Base-by-base conservation (phyloP, 2,113 vertebrate species). In the Montifringilla adamsi region DNA sequence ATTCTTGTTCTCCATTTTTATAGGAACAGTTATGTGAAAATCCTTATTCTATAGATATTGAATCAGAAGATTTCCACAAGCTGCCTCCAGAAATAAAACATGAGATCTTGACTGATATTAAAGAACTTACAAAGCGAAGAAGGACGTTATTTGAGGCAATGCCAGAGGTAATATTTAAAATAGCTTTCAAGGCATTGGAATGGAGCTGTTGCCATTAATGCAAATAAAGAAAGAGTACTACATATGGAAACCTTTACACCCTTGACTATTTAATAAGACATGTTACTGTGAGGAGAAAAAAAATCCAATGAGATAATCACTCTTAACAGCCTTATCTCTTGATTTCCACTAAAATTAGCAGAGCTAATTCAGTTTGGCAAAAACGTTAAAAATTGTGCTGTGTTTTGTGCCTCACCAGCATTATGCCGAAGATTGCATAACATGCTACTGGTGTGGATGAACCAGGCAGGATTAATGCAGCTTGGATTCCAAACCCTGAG, bases 41-140 rank as follows among this genome's bases (percentile, higher is more conserved):
- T 89, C 98, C 98, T 52, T 97, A 98, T 84, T 98, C 99, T 13
- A 75, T 99, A 74, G 99, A 99, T 93, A 98, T 99, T 84, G 99
- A 99, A 93, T 99, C 99, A 8, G 99, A 99, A 94, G 98, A 99
- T 73, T 99, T 99, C 91, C 94, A 91, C 67, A 97, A 96, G 63
- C 95, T 99, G 47, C 99, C 99, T 69, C 98, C 97, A 11, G 99
- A 99, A 96, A 96, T 99, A 95, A 99, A 99, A 93, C 99, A 99
- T 6, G 99, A 99, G 94, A 99, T 99, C 41, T 97, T 99, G 77
- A 99, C 98, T 87, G 99, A 99, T 82, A 98, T 99, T 98, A 99
- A 99, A 84, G 99, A 99, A 94, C 98, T 99, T 79, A 98, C 98
- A 63, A 99, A 99, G 96, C 97, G 99, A 92, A 98, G 98, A 30